Evolutionary conservation across 2,888 invertebrate genomes (phyloP), one percentile per base, ranked within the genome.

Genomic region (Alloscopus bannaensis): DNA sequence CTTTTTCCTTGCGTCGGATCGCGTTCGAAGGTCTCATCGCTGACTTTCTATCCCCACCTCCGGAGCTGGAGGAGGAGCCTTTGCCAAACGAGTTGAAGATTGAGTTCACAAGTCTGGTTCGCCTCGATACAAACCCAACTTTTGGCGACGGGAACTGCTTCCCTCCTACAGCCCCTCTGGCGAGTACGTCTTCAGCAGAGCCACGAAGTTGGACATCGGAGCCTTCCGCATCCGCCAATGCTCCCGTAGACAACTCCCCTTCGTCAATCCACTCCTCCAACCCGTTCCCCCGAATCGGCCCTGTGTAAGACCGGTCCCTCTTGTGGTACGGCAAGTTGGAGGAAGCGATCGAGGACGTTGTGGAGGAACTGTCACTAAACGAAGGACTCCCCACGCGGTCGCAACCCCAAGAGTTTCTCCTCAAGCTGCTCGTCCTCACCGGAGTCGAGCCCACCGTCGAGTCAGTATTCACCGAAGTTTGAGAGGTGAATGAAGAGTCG

Each of bases 51-150:
- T 73, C 52, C 29, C 64, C 62, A 16, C 76, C 70, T 1, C 78
- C 47, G 28, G 80, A 73, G 31, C 72, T 62, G 8, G 84, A 79
- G n/a, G 72, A 76, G 2, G 81, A 81, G 8, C 86, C 86, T 84
- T 87, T 87, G n/a, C 88, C 87, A 81, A 88, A 87, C 2, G 87
- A 87, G 22, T 86, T 84, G 66, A 87, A 87, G 83, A 87, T 82
- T 42, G 68, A 79, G 42, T 66, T 79, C 2, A 84, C 72, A 13
- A 77, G 40, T 18, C 79, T n/a, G 24, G 68, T 75, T 47, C 77
- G 71, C 66, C 72, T 76, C 16, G 80, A 76, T n/a, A 68, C 40
- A 11, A 77, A 79, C 28, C 59, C 55, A 13, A 26, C 16, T 13
- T 47, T 26, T 8, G 42, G 8, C 11, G 29, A 4, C 24, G 42